Conservation (phyloP, 2,113 vertebrate species). For the Gavia stellata region DNA sequence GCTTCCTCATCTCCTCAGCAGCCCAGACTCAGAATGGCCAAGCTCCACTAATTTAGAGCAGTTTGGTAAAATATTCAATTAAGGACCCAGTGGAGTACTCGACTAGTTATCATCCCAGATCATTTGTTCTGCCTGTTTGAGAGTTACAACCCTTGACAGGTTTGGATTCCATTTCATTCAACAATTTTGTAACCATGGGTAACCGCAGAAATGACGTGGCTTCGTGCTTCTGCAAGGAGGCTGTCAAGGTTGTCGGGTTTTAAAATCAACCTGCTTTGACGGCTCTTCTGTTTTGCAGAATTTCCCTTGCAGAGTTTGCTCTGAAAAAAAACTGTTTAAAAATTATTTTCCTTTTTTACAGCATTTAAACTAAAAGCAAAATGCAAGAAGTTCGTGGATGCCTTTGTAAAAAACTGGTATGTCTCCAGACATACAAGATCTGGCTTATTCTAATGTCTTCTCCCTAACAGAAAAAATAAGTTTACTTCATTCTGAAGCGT, state of each 20-base stretch:
- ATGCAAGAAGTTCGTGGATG: not conserved
- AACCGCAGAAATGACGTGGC: not conserved
- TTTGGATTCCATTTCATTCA: constrained; percentile 11
- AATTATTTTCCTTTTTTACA: not conserved
- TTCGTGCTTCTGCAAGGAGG: not conserved
- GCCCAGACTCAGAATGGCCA: not conserved
- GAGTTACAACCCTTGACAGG: not conserved
- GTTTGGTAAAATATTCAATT: not conserved
- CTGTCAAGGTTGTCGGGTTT: not conserved
- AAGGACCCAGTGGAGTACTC: not conserved
- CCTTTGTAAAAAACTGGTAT: not conserved
- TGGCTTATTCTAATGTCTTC: not conserved
- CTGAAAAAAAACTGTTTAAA: not conserved
- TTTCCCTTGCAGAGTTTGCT: not conserved
- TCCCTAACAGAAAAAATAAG: not conserved
- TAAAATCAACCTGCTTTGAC: not conserved
- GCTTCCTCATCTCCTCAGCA: not conserved
- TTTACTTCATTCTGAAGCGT: not conserved
- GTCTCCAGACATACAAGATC: not conserved
- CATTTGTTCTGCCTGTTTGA: not conserved
- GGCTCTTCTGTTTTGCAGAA: not conserved
- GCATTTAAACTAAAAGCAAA: not conserved
- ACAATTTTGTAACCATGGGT: not conserved
- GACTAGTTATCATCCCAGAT: not conserved
- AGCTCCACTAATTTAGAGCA: not conserved